Evolutionary conservation across 2,113 vertebrate species (phyloP).

Genomic region (Orientallactaga bullata): DNA sequence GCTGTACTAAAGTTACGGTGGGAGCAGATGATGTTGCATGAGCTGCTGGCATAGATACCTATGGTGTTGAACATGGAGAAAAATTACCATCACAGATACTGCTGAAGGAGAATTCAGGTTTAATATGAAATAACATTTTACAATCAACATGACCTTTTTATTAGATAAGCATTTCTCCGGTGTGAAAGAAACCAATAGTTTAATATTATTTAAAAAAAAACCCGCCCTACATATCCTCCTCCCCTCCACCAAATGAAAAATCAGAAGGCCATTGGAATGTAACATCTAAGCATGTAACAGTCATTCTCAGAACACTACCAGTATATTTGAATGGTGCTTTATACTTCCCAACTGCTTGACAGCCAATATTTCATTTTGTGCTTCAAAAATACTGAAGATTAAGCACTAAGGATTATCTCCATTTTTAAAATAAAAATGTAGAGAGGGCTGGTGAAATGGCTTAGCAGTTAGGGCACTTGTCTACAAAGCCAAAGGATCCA

Average conservation of each 20-base stretch:
- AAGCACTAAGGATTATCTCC: constrained; percentile 10
- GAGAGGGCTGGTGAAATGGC: background rate
- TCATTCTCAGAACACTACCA: background rate
- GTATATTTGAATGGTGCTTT: constrained; percentile 1
- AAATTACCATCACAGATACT: constrained; percentile 62
- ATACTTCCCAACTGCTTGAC: constrained; percentile 30
- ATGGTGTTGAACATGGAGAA: constrained; percentile 73
- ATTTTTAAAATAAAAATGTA: constrained; percentile 58
- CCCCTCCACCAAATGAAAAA: background rate
- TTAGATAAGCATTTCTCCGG: constrained; percentile 41
- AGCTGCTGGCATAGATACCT: constrained; percentile 96
- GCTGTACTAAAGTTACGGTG: constrained; percentile 97
- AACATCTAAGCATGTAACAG: constrained; percentile 2
- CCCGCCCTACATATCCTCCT: background rate
- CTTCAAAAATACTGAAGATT: constrained; percentile 39
- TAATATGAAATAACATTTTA: constrained; percentile 60
- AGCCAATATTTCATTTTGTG: constrained; percentile 42
- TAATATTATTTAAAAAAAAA: constrained; percentile 27
- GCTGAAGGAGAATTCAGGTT: constrained; percentile 17
- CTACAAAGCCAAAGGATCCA: too few species aligned
- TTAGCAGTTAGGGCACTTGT: too few species aligned
- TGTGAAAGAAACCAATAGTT: constrained; percentile 39
- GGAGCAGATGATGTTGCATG: constrained; percentile 93
- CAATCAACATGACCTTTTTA: constrained; percentile 42
- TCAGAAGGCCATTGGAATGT: background rate